A percentile compares a stretch with the other conserved stretches of the same genome.
These are phyloP conservation scores for Denticeps clupeoides DNA, from an alignment of 2,797 vertebrate species.

Conservation along the genomic window DNA sequence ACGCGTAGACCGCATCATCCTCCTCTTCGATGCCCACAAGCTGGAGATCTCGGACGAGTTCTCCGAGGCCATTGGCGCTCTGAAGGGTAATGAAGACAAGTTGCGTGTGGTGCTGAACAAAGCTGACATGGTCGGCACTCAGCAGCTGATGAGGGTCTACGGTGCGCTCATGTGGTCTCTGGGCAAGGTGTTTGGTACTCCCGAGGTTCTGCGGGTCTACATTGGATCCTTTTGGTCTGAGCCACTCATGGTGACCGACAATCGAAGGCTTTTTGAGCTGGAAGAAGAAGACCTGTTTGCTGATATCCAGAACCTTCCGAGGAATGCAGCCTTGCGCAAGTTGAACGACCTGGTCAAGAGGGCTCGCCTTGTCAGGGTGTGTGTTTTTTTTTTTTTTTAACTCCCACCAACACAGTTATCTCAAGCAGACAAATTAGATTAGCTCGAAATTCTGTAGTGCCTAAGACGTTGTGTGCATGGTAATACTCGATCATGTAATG, in stretches of 20 bases:
- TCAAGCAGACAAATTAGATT: no score
- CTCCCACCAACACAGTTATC: not conserved
- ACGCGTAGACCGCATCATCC: slow-evolving; percentile 83
- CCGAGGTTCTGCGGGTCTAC: slow-evolving; percentile 87
- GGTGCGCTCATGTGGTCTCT: slow-evolving; percentile 93
- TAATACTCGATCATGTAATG: no score
- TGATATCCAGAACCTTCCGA: slow-evolving; percentile 85
- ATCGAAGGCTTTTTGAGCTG: slow-evolving; percentile 78
- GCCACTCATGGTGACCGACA: slow-evolving; percentile 76
- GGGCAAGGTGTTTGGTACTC: slow-evolving; percentile 83
- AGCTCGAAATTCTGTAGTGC: no score
- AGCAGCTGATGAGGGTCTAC: slow-evolving; percentile 91
- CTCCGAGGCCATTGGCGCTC: slow-evolving; percentile 78
- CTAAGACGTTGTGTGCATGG: no score
- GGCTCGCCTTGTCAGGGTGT: slow-evolving; percentile 79
- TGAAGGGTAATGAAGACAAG: slow-evolving; percentile 88
- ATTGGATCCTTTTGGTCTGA: slow-evolving; percentile 93
- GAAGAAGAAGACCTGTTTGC: slow-evolving; percentile 86
- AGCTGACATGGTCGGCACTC: slow-evolving; percentile 87
- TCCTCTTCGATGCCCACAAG: slow-evolving; percentile 91
- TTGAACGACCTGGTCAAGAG: slow-evolving; percentile 89
- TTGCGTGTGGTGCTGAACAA: slow-evolving; percentile 93
- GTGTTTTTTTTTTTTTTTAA: slow-evolving; percentile 19
- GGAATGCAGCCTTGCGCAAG: slow-evolving; percentile 78
- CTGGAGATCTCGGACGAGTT: slow-evolving; percentile 94